Evolutionary conservation across 35 echinoderm and acorn worm species (phyloP).

Genomic region (Strongylocentrotus purpuratus): DNA sequence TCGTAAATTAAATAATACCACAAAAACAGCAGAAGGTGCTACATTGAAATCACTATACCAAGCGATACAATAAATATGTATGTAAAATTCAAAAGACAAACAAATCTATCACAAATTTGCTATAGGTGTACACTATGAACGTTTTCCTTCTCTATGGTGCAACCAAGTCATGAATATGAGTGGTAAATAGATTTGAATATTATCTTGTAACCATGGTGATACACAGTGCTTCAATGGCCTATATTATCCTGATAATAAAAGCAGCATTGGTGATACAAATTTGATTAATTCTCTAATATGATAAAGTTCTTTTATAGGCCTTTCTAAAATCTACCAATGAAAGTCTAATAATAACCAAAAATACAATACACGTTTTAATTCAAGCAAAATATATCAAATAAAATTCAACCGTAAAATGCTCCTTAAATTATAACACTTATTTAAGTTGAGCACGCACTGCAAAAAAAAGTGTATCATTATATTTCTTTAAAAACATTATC

Average conservation of each 20-base stretch:
- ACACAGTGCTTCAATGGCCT: neutral
- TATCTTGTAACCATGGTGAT: neutral
- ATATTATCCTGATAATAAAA: neutral
- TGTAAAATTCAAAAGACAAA: no score
- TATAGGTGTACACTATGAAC: no score
- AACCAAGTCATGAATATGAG: no score
- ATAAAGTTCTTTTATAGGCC: neutral
- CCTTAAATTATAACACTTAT: neutral
- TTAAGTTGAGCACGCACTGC: neutral
- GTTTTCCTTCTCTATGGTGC: no score
- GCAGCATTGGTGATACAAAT: neutral
- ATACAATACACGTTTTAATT: neutral
- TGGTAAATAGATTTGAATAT: no score
- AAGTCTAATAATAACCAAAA: neutral
- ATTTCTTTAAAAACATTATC: neutral
- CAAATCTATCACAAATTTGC: no score
- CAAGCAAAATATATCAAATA: neutral
- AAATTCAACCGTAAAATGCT: neutral
- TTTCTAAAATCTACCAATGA: neutral
- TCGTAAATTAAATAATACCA: no score
- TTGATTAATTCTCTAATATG: neutral
- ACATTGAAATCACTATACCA: no score
- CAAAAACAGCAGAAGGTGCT: no score
- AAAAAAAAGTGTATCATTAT: neutral
- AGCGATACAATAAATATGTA: no score